phyloP scores from a whole-genome alignment of 2,797 vertebrate species.

The Paratrypauchen microcephalus region DNA sequence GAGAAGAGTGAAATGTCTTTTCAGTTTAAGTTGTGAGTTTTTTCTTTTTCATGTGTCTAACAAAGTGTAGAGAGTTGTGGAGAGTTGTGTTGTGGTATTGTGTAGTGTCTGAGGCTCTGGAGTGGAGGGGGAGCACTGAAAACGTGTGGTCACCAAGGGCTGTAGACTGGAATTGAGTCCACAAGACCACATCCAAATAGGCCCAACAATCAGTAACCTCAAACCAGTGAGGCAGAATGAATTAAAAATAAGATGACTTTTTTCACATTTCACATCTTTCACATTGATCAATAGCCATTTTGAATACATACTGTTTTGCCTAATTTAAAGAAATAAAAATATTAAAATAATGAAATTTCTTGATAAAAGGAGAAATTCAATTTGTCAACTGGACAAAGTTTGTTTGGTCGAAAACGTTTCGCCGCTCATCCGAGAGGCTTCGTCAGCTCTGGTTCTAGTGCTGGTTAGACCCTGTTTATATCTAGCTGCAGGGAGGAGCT shows the following conservation, averaged over 20 bases:
- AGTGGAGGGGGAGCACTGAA: slow-evolving; percentile 39
- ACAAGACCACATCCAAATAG: slow-evolving; percentile 39
- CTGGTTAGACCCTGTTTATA: no score
- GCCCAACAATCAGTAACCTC: slow-evolving; percentile 50
- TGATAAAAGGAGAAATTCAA: no score
- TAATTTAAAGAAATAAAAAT: no score
- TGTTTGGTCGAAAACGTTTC: no score
- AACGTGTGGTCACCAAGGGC: slow-evolving; percentile 74
- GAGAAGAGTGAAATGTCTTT: background rate
- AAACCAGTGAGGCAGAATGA: slow-evolving; percentile 13
- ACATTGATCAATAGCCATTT: no score
- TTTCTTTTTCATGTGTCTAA: slow-evolving; percentile 23
- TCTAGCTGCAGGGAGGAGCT: no score
- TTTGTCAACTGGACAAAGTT: no score
- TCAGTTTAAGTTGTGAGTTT: background rate
- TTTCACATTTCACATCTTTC: no score
- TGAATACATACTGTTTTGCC: no score
- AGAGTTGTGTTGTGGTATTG: slow-evolving; percentile 42
- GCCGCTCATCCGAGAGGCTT: no score
- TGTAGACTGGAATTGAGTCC: slow-evolving; percentile 61
- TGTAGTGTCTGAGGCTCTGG: slow-evolving; percentile 51
- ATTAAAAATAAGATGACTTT: background rate
- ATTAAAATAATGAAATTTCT: no score
- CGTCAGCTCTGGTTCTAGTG: no score
- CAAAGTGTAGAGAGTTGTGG: slow-evolving; percentile 24